A percentile compares a stretch with the other conserved stretches of the same genome.
phyloP scores from a whole-genome alignment of 1,140 invertebrate species.

The Drosophila busckii region DNA sequence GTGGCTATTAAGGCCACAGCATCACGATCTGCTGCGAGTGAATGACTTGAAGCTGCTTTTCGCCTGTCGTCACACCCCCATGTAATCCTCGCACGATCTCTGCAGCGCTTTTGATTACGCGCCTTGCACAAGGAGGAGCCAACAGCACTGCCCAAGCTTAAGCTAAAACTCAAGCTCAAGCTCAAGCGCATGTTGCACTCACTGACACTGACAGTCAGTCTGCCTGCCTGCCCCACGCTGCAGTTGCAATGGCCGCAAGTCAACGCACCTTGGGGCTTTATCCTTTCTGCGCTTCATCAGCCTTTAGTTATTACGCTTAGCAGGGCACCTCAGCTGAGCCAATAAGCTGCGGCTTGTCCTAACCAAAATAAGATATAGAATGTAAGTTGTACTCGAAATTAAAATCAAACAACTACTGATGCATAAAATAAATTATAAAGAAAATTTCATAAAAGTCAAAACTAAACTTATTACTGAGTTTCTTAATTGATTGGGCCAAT shows the following conservation, averaged over 20 bases:
- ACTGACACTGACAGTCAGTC: conserved; percentile 17
- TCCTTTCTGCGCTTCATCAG: conserved; percentile 57
- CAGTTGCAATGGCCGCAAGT: conserved; percentile 12
- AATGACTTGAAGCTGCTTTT: conserved; percentile 43
- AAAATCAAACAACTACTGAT: no score
- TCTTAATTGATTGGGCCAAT: no score
- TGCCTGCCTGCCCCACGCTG: conserved; percentile 33
- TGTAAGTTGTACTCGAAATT: no score
- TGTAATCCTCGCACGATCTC: conserved; percentile 72
- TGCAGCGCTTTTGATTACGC: conserved; percentile 51
- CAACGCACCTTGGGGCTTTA: conserved; percentile 34
- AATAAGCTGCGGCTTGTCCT: background rate
- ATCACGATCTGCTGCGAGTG: conserved; percentile 57
- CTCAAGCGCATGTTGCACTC: conserved; percentile 12
- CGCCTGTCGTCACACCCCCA: conserved; percentile 62
- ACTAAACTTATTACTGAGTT: no score
- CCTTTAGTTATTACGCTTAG: conserved; percentile 26
- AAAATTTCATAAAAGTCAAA: no score
- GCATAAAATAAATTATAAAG: no score
- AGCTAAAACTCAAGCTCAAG: no score
- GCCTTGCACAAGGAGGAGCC: no score
- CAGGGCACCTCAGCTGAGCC: background rate
- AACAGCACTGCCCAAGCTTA: no score
- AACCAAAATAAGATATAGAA: no score
- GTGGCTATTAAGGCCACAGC: conserved; percentile 61